A percentile compares a stretch with the other conserved stretches of the same genome.
Conservation (phyloP, 2,797 vertebrate genomes). For the Clarias laeviceps region DNA sequence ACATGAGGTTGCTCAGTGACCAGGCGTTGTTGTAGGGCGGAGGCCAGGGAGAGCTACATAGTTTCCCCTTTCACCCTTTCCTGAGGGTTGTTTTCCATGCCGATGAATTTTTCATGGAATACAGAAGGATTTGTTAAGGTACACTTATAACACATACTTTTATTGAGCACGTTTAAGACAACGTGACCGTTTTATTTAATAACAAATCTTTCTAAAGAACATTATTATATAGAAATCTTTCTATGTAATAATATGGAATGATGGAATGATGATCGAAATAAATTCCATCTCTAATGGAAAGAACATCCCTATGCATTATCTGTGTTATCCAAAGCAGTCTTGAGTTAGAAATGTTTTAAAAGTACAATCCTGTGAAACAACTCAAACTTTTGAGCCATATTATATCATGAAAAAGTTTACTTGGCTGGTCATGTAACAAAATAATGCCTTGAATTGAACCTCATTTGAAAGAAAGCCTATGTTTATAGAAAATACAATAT, state of each 20-base stretch:
- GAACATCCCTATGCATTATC: neutral
- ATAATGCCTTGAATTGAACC: neutral
- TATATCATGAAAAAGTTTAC: neutral
- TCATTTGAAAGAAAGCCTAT: neutral
- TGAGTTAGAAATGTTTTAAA: neutral
- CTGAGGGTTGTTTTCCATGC: neutral
- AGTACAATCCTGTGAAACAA: neutral
- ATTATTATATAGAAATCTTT: neutral
- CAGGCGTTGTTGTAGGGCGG: conserved; percentile 28
- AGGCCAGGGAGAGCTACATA: conserved; percentile 12
- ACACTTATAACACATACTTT: neutral
- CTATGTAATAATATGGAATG: neutral
- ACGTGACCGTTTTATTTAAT: too few species aligned
- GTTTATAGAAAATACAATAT: neutral
- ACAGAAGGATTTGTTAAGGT: neutral
- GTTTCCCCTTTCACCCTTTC: conserved; percentile 31
- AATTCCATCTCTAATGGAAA: neutral
- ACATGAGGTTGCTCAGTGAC: conserved; percentile 68
- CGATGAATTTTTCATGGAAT: neutral
- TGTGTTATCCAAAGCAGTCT: neutral
- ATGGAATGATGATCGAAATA: neutral
- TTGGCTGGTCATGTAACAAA: neutral
- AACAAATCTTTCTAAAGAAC: neutral
- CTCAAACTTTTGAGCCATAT: neutral
- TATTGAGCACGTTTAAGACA: neutral